A percentile compares a stretch with the other conserved stretches of the same genome.
phyloP scores from a whole-genome alignment of 2,797 vertebrate species.

The Rallus crepitans region DNA sequence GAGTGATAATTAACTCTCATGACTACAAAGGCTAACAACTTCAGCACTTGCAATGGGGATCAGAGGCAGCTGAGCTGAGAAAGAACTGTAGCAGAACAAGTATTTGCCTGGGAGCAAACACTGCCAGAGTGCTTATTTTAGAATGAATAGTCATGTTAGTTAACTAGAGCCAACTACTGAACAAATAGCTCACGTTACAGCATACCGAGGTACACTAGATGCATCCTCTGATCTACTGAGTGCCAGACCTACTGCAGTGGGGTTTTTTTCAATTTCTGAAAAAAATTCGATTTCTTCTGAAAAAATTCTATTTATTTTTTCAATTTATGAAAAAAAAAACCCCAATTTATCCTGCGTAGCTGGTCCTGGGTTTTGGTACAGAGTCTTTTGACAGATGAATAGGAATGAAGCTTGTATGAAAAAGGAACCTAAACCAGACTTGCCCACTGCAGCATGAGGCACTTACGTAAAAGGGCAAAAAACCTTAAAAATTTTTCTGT shows the following conservation, averaged over 20 bases:
- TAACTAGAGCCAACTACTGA: conserved; percentile 48
- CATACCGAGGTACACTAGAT: not conserved
- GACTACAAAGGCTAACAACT: conserved; percentile 53
- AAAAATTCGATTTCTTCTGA: not conserved
- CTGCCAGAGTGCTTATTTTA: conserved; percentile 38
- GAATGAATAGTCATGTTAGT: conserved; percentile 54
- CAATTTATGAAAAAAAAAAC: not conserved
- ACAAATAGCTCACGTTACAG: conserved; percentile 43
- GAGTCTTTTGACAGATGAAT: not conserved
- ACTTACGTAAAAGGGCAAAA: not conserved
- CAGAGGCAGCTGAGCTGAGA: conserved; percentile 41
- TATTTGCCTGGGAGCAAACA: conserved; percentile 64
- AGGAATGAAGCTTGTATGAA: not conserved
- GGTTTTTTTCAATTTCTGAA: not conserved
- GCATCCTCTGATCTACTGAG: not conserved
- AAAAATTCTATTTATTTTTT: not conserved
- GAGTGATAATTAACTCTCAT: conserved; percentile 52
- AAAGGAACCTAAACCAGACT: not conserved
- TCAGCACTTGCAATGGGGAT: conserved; percentile 10
- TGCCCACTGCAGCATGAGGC: not conserved
- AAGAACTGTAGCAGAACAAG: conserved; percentile 55
- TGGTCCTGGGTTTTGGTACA: not conserved
- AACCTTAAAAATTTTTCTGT: not conserved
- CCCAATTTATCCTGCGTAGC: not conserved
- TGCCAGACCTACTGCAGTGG: not conserved